phyloP scores from a whole-genome alignment of 1,140 invertebrate species.

The Euglossa dilemma region DNA sequence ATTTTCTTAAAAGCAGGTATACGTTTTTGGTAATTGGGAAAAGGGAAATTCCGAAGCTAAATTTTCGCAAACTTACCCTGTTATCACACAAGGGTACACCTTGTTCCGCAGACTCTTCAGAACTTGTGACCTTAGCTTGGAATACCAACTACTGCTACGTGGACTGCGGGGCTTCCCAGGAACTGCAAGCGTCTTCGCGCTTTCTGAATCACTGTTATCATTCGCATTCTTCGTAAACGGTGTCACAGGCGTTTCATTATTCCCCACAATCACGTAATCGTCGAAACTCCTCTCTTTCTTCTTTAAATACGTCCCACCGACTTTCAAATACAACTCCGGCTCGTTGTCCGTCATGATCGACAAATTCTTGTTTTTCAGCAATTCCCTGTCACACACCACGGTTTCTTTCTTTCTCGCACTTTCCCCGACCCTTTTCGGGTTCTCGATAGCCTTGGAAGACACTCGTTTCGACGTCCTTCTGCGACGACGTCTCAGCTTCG shows the following conservation, averaged over 20 bases:
- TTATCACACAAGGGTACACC: slow-evolving; percentile 52
- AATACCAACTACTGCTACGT: slow-evolving; percentile 58
- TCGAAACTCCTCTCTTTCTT: not conserved
- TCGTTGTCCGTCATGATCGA: slow-evolving; percentile 68
- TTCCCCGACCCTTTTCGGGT: not conserved
- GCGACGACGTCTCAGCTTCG: slow-evolving; percentile 22
- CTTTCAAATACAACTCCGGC: slow-evolving; percentile 16
- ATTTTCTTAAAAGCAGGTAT: too few relatives aligned
- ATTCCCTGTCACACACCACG: not conserved
- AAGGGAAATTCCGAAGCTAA: too few relatives aligned
- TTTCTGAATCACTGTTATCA: slow-evolving; percentile 32
- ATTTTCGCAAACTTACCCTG: slow-evolving; percentile 56
- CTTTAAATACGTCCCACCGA: not conserved
- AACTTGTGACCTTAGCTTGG: slow-evolving; percentile 64
- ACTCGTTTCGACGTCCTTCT: not conserved
- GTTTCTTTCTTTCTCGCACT: not conserved
- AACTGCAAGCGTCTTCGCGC: not conserved
- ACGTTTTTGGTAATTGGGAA: too few relatives aligned
- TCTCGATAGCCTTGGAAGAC: not conserved
- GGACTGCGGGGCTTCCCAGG: slow-evolving; percentile 38
- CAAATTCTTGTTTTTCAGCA: slow-evolving; percentile 47
- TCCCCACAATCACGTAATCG: slow-evolving; percentile 27
- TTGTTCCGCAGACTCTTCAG: slow-evolving; percentile 66
- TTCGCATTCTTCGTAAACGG: slow-evolving; percentile 7
- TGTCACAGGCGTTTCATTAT: slow-evolving; percentile 34